Base-by-base conservation (phyloP, 2,113 vertebrate species). In the Girardinichthys multiradiatus region DNA sequence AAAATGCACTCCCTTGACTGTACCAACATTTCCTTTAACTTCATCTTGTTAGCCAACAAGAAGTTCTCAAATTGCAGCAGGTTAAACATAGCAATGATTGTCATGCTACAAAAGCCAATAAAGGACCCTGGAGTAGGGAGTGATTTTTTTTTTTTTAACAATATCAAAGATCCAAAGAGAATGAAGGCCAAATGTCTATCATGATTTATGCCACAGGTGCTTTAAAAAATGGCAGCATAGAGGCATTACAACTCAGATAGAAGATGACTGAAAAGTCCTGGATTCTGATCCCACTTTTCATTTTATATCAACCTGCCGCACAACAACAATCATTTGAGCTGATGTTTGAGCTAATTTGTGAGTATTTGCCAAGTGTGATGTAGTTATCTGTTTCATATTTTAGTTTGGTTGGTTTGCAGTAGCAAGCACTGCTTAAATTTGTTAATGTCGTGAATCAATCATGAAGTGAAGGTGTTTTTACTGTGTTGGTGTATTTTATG, bases 261-360 rank as follows among this genome's bases (percentile, higher is more conserved):
- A 54, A 54, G n/a, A 54, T 24, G 8, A 54, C 1, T 1, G 48
- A 54, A 54, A 54, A 54, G 0, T 54, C 21, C 7, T 54, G 48
- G 24, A 54, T n/a, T 54, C 8, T 39, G 10, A 39, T 11, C 37
- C 31, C 31, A 33, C 6, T 12, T 10, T 39, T 39, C 37, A 39
- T 21, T 29, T 68, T 28, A 54, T 64, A 45, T 45, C 42, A 19
- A 45, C 42, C 28, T 45, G 70, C 70, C 67, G 69, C 70, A 73
- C 68, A 63, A 14, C 51, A 37, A 54, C 48, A 31, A 73, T 76
- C 72, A 75, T 71, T 76, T 75, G 64, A 80, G 51, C 26, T 79
- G 58, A 51, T 87, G 68, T 84, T 75, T 76, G 57, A 31, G 77
- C 68, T 77, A 74, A 70, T 85, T 77, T 89, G 78, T 86, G 87